Evolutionary conservation across 2,797 vertebrate species (phyloP).

Genomic region (Ctenopoma multispine): DNA sequence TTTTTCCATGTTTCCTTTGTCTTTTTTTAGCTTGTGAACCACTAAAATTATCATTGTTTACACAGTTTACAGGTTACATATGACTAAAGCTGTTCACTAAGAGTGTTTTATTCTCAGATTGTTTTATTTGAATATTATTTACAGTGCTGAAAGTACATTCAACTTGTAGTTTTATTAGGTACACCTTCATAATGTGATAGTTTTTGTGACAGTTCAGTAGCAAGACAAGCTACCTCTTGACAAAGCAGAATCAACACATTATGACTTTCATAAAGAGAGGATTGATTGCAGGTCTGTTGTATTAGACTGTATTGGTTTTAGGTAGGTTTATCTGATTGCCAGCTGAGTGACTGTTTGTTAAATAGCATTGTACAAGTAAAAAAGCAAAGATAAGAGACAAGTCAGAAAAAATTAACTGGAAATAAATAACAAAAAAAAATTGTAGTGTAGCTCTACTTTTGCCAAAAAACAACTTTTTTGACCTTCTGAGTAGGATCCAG

Average conservation of each 20-base stretch:
- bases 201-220: too few relatives aligned
- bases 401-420: background rate
- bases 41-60: background rate
- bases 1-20: constrained; percentile 17
- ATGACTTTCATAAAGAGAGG: too few relatives aligned
- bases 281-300: too few relatives aligned
- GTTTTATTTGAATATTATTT: background rate
- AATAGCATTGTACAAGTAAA: background rate
- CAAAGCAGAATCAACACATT: too few relatives aligned
- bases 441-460: background rate
- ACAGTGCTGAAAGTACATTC: background rate
- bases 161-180: too few relatives aligned
- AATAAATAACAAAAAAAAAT: too few relatives aligned
- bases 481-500: background rate
- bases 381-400: background rate
- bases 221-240: too few relatives aligned
- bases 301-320: too few relatives aligned
- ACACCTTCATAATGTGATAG: too few relatives aligned
- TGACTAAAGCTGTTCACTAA: background rate
- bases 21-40: background rate
- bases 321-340: too few relatives aligned
- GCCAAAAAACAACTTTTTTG: background rate
- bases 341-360: too few relatives aligned
- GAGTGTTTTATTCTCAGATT: background rate
- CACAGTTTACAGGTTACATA: background rate